Evolutionary conservation across 1,140 invertebrate genomes (phyloP), one percentile per base, ranked within the genome.

Genomic region (Zaprionus camerounensis): DNA sequence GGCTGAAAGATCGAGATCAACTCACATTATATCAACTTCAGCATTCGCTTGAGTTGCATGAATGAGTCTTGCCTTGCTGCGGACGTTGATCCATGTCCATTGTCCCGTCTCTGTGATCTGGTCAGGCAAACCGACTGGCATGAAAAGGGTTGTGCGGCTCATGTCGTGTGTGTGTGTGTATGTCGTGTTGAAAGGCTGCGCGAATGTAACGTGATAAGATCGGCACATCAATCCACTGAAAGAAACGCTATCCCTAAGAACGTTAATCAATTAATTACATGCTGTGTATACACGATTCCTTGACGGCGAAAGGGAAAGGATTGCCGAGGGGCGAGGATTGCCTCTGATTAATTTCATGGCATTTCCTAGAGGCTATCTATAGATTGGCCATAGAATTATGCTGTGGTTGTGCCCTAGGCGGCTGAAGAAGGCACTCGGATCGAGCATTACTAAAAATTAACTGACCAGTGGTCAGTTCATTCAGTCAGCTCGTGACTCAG

Each of bases 211-310:
- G 55, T 73, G 85, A 90, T 90, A 90, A 90, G 81, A 90, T 90
- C 85, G 81, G 38, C 81, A 75, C 83, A 87, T 86, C 80, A 85
- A 85, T 85, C 79, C 72, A 46, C 6, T 46, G 41, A 62, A 62
- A 71, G 64, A 78, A 84, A 82, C 72, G 79, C 66, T 85, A 82
- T 90, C 86, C 85, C 76, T 91, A 90, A 90, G 85, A 80, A 90
- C 78, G 85, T 90, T 90, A 90, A 90, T 90, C 85, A 90, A 90
- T 90, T 90, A 90, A 90, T 90, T 90, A 85, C 85, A 90, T 77
- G 86, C 85, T 84, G 85, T 71, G 85, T 76, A 71, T 79, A 71
- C 62, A 66, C 66, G 65, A 24, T 57, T 38, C 13, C 49, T 6
- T 31, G 22, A 51, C 46, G 65, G 51, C 24, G 24, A 26, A 26